Percentiles rank a stretch among this genome's conserved stretches.
phyloP scores from a whole-genome alignment of 1,140 invertebrate genomes.

The Papilio xuthus region DNA sequence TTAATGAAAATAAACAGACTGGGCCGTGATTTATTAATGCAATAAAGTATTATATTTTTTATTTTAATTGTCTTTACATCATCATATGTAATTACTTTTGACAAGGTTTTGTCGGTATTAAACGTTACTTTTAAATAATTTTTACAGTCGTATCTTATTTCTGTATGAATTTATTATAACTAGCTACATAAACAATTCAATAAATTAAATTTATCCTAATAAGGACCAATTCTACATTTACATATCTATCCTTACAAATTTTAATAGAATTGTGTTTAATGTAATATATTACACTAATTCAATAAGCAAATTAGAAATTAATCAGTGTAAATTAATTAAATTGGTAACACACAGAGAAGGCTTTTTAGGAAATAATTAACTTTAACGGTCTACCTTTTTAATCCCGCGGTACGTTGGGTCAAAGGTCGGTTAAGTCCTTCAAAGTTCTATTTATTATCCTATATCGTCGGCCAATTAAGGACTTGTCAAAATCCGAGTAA shows the following conservation, averaged over 20 bases:
- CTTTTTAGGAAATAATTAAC: constrained; percentile 20
- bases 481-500: constrained; percentile 1
- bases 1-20: not conserved
- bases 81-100: not conserved
- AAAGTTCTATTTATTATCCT: not conserved
- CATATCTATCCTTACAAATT: not conserved
- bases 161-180: not conserved
- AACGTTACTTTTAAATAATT: not conserved
- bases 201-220: not conserved
- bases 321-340: not conserved
- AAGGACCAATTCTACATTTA: not conserved
- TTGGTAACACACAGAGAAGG: not conserved
- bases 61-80: not conserved
- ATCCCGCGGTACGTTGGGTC: not conserved
- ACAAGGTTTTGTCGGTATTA: constrained; percentile 1
- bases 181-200: not conserved
- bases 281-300: not conserved
- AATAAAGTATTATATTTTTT: not conserved
- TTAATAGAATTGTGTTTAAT: not conserved
- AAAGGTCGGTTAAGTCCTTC: constrained; percentile 13
- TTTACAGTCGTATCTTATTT: not conserved
- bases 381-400: constrained; percentile 6
- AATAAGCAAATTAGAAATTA: not conserved
- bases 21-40: not conserved
- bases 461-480: constrained; percentile 4